These are phyloP conservation scores for Campylomormyrus numenius DNA, from an alignment of 2,113 vertebrate species.

Conservation along the genomic window DNA sequence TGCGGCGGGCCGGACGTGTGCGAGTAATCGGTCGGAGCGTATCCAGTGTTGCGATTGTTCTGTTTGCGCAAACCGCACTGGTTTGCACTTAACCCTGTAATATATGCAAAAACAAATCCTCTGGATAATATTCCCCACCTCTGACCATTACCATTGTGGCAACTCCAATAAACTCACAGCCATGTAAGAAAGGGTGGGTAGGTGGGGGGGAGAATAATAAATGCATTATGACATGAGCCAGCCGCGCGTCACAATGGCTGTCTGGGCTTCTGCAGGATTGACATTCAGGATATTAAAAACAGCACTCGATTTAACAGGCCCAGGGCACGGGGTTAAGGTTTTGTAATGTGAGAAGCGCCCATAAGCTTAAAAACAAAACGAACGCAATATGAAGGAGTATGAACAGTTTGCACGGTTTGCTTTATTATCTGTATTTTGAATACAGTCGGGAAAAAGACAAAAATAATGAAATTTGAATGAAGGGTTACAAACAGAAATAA, in stretches of 20 bases:
- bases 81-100: constrained; percentile 17
- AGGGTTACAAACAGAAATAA: neutral
- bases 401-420: constrained; percentile 10
- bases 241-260: constrained; percentile 31
- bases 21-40: neutral
- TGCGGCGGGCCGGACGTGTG: neutral
- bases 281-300: constrained; percentile 48
- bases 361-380: constrained; percentile 17
- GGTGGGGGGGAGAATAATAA: constrained; percentile 37
- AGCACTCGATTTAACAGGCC: constrained; percentile 36
- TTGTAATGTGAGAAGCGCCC: constrained; percentile 18
- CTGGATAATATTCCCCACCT: constrained; percentile 58
- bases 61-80: constrained; percentile 8
- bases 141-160: constrained; percentile 55
- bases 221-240: constrained; percentile 58
- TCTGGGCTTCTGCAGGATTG: constrained; percentile 29
- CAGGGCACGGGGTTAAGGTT: constrained; percentile 41
- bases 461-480: neutral
- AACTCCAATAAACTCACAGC: constrained; percentile 52
- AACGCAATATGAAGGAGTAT: constrained; percentile 38
- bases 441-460: neutral
- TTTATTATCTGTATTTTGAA: neutral
- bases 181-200: constrained; percentile 10
- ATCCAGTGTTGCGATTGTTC: constrained; percentile 4
- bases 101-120: constrained; percentile 42